These are phyloP conservation scores for Odontomyia ornata DNA, from an alignment of 2,888 invertebrate genomes.

Conservation along the genomic window DNA sequence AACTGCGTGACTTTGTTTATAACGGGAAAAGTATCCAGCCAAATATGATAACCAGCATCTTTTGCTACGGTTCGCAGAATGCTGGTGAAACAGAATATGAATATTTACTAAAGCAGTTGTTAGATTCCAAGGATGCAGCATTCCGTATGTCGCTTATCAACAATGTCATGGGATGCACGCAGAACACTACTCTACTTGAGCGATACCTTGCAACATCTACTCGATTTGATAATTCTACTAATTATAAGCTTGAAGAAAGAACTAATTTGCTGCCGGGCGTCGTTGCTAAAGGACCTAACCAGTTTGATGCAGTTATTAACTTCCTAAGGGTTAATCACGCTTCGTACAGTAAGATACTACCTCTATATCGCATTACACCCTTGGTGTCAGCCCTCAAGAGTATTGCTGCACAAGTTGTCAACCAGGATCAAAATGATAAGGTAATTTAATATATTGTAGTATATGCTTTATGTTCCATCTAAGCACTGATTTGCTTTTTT, in stretches of 20 bases:
- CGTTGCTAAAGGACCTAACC: slow-evolving; percentile 63
- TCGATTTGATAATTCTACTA: slow-evolving; percentile 49
- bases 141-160: slow-evolving; percentile 69
- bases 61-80: slow-evolving; percentile 61
- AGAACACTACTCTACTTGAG: slow-evolving; percentile 66
- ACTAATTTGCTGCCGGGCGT: slow-evolving; percentile 56
- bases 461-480: no score
- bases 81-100: slow-evolving; percentile 69
- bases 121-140: slow-evolving; percentile 67
- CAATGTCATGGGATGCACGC: slow-evolving; percentile 72
- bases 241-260: slow-evolving; percentile 56
- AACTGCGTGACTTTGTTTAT: slow-evolving; percentile 51
- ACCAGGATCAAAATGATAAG: not conserved
- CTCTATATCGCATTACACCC: not conserved
- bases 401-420: slow-evolving; percentile 27
- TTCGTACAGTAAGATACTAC: slow-evolving; percentile 52
- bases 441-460: slow-evolving; percentile 4
- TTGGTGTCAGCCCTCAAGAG: not conserved
- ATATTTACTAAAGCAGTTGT: slow-evolving; percentile 69
- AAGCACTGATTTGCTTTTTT: not conserved
- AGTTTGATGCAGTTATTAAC: slow-evolving; percentile 61
- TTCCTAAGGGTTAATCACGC: slow-evolving; percentile 65
- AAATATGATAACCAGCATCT: slow-evolving; percentile 58
- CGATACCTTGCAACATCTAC: slow-evolving; percentile 65
- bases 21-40: slow-evolving; percentile 55